These are phyloP conservation scores for Erebia ligea DNA, from an alignment of 2,888 invertebrate genomes.

Conservation along the genomic window DNA sequence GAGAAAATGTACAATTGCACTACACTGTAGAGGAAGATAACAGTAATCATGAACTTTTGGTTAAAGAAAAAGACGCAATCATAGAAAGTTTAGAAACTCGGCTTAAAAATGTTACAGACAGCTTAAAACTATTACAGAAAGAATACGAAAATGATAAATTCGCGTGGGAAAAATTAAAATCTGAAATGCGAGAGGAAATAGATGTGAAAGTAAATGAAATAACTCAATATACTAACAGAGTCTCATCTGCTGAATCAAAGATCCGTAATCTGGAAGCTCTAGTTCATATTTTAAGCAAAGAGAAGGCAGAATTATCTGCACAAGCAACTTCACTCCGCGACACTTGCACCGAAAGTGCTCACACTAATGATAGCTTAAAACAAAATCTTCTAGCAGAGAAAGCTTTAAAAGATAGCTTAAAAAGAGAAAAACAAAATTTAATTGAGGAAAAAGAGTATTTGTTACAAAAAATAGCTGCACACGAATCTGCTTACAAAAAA, in stretches of 20 bases:
- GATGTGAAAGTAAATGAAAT: slow-evolving; percentile 49
- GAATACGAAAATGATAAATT: slow-evolving; percentile 52
- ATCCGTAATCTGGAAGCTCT: slow-evolving; percentile 35
- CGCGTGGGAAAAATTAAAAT: slow-evolving; percentile 51
- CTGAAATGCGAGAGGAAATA: slow-evolving; percentile 47
- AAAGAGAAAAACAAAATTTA: slow-evolving; percentile 44
- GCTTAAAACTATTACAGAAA: slow-evolving; percentile 49
- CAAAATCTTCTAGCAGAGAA: slow-evolving; percentile 36
- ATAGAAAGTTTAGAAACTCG: slow-evolving; percentile 55
- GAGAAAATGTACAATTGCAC: slow-evolving; percentile 58
- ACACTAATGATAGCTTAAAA: slow-evolving; percentile 34
- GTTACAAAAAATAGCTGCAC: slow-evolving; percentile 26
- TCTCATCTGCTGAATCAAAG: slow-evolving; percentile 38
- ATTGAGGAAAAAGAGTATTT: slow-evolving; percentile 42
- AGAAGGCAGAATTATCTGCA: slow-evolving; percentile 27
- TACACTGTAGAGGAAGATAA: slow-evolving; percentile 56
- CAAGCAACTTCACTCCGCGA: slow-evolving; percentile 33
- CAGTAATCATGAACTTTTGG: slow-evolving; percentile 51
- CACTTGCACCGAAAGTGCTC: slow-evolving; percentile 37
- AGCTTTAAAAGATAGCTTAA: slow-evolving; percentile 38
- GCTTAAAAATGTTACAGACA: slow-evolving; percentile 45
- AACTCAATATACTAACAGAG: slow-evolving; percentile 39
- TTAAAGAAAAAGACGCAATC: slow-evolving; percentile 56
- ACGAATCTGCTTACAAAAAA: slow-evolving; percentile 37
- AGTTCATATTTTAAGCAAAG: slow-evolving; percentile 33